Evolutionary conservation across 2,797 vertebrate species (phyloP).

Genomic region (Spinibarbus caldwelli): DNA sequence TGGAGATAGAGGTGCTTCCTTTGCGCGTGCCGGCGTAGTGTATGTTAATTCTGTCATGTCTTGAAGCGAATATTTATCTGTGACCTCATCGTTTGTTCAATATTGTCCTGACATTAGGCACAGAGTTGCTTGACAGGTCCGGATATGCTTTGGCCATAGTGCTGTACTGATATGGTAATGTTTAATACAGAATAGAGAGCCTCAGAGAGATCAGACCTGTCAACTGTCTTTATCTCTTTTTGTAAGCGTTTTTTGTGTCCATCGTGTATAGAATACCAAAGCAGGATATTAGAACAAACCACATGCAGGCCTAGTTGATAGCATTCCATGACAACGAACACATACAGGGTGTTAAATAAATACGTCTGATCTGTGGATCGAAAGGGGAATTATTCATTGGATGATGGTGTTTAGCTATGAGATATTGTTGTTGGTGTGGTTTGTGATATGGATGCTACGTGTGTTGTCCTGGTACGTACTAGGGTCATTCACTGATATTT

Average conservation of each 20-base stretch:
- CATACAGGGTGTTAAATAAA: constrained; percentile 16
- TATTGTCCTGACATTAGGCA: constrained; percentile 59
- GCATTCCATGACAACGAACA: constrained; percentile 25
- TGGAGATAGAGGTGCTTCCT: background rate
- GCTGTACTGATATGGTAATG: constrained; percentile 56
- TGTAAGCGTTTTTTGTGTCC: constrained; percentile 40
- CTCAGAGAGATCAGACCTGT: constrained; percentile 57
- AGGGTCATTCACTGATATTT: background rate
- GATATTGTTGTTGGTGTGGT: background rate
- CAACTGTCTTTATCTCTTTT: constrained; percentile 60
- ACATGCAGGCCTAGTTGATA: constrained; percentile 12
- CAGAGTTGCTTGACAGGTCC: constrained; percentile 50
- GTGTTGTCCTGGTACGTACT: background rate
- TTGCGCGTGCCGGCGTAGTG: background rate
- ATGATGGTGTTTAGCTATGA: constrained; percentile 1
- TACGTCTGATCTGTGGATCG: background rate
- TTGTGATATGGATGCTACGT: background rate
- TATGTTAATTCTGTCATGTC: constrained; percentile 23
- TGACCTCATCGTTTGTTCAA: constrained; percentile 62
- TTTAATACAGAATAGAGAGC: constrained; percentile 53
- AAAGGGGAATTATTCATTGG: constrained; percentile 8
- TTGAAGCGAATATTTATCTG: constrained; percentile 47
- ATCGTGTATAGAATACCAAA: constrained; percentile 47
- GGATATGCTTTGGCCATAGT: constrained; percentile 42
- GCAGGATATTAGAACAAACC: constrained; percentile 30